phyloP scores from a whole-genome alignment of 2,113 vertebrate species.

The Alosa alosa region DNA sequence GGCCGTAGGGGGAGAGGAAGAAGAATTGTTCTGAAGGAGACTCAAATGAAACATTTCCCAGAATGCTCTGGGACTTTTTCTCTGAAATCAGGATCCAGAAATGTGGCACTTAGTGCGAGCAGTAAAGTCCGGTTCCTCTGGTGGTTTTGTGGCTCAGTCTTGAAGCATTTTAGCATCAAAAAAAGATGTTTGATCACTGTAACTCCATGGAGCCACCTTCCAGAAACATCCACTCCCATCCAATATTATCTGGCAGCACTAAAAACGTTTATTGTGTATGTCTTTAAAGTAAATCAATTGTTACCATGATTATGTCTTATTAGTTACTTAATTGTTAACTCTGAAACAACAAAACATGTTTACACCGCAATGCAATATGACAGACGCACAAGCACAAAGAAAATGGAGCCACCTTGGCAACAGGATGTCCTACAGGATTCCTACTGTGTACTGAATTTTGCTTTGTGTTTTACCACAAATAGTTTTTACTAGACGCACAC shows the following conservation, averaged over 20 bases:
- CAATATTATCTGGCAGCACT: neutral
- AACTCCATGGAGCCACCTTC: neutral
- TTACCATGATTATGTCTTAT: too few relatives aligned
- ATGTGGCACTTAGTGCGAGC: neutral
- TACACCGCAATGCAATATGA: too few relatives aligned
- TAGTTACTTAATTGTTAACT: too few relatives aligned
- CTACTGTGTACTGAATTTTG: too few relatives aligned
- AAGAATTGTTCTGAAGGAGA: neutral
- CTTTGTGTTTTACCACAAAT: too few relatives aligned
- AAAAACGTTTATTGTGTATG: too few relatives aligned
- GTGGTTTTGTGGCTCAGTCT: neutral
- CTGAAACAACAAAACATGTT: too few relatives aligned
- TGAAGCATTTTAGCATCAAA: neutral
- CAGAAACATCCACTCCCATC: neutral
- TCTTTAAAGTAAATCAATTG: too few relatives aligned
- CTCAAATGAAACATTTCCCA: constrained; percentile 14
- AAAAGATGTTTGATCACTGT: neutral
- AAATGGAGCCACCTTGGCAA: too few relatives aligned
- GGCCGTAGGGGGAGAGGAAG: neutral
- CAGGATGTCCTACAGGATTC: too few relatives aligned
- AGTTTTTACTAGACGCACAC: too few relatives aligned
- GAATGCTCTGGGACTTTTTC: neutral
- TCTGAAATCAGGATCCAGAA: neutral
- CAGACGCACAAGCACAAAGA: too few relatives aligned
- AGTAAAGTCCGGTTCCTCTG: neutral